Evolutionary conservation across 2,888 invertebrate genomes (phyloP), one percentile per base, ranked within the genome.

Genomic region (Pardosa pseudoannulata): DNA sequence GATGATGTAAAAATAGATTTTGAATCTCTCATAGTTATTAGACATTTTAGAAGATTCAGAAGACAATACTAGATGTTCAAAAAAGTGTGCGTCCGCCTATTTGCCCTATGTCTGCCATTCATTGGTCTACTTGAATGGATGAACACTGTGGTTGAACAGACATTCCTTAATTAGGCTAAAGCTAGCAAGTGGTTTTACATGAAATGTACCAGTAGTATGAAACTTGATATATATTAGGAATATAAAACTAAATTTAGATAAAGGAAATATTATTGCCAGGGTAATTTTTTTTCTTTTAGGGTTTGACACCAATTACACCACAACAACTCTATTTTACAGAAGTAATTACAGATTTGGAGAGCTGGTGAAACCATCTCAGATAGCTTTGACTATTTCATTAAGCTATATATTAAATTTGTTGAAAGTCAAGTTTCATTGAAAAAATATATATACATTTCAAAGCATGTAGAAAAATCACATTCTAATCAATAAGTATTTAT

Each of bases 1-100:
- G n/a, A 67, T 36, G 32, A 67, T 67, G 67, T 67, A 67, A 67
- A 67, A 67, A 67, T 67, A 67, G 67, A 67, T 67, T 67, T 67
- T 67, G 36, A 36, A 67, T 67, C 67, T 67, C 36, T 67, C n/a
- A 67, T 19, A 67, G 67, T 36, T 67, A 56, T 67, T 67, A 67
- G 19, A 67, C 27, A 65, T 67, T 67, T 67, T 67, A 32, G 67
- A 67, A 32, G 67, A 32, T 67, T 67, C 36, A 31, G 32, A 67
- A 67, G 67, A 67, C 31, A 31, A 67, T 67, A 67, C 67, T 67
- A 67, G 36, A 36, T 67, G 67, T 32, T 36, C 67, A 67, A 67
- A 56, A 65, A 67, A 67, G 67, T 67, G 67, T 67, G 67, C 67
- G 67, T 67, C 67, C 19, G 36, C 36, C 32, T 67, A 32, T 65